Evolutionary conservation across 2,888 invertebrate genomes (phyloP).

Genomic region (Agrenia bidenticulata): DNA sequence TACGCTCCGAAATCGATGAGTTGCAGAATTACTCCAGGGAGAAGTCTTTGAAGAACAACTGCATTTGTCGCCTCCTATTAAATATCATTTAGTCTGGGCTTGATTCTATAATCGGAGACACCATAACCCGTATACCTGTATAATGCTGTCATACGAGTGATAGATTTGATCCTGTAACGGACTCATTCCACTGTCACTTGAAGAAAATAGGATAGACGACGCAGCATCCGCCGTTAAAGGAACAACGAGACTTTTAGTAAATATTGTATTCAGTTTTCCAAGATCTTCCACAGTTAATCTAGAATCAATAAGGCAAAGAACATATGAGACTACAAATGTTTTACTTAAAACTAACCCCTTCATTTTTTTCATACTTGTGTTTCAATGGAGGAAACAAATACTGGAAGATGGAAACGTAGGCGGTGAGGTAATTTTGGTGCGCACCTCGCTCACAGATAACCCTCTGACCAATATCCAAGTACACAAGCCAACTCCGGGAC

Average conservation of each 20-base stretch:
- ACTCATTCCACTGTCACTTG: slow-evolving; percentile 76
- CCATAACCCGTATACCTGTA: no score
- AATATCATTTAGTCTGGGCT: no score
- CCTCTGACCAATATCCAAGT: slow-evolving; percentile 50
- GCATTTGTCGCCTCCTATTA: slow-evolving; percentile 40
- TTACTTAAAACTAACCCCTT: no score
- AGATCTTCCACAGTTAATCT: slow-evolving; percentile 71
- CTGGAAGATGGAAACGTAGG: slow-evolving; percentile 93
- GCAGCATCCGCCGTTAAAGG: slow-evolving; percentile 78
- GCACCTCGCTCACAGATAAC: slow-evolving; percentile 56
- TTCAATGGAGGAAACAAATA: slow-evolving; percentile 88
- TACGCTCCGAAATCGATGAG: slow-evolving; percentile 50
- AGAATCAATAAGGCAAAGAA: slow-evolving; percentile 24
- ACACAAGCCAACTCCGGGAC: slow-evolving; percentile 49
- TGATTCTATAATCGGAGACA: no score
- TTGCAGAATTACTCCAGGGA: slow-evolving; percentile 49
- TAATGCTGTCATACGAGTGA: slow-evolving; percentile 47
- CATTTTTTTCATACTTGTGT: slow-evolving; percentile 63
- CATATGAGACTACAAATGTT: no score
- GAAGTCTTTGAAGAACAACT: slow-evolving; percentile 33
- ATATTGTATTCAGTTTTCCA: slow-evolving; percentile 72
- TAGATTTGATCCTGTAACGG: slow-evolving; percentile 69
- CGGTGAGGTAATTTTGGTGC: slow-evolving; percentile 89
- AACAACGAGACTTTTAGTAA: slow-evolving; percentile 75
- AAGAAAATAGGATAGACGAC: slow-evolving; percentile 76